Base-by-base conservation (phyloP, 37 sponge, comb jelly and placozoan species). In the Tethya wilhelma region DNA sequence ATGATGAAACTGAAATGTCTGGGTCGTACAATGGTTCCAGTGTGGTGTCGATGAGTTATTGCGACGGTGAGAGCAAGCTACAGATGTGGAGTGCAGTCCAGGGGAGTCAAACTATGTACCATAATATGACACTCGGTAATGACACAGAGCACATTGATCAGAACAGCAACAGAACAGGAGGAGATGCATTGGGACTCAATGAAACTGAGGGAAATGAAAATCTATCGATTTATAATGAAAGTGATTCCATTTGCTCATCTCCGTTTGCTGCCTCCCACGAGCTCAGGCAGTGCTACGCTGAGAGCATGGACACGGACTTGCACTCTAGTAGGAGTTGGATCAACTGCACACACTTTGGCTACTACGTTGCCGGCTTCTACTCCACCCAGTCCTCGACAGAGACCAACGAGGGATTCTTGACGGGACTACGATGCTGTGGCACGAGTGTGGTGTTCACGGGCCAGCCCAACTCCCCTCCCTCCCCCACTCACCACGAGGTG, bases 291-390 rank as follows among this genome's bases (percentile, higher is more conserved):
- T 80, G 80, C 80, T 80, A 69, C 42, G 30, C 31, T 38, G 29
- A 29, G 44, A 59, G 40, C 32, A 68, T 80, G 76, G 44, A 26
- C 3, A 8, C 58, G 19, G 38, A 17, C 8, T 1, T 31, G 22
- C 64, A n/a, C 32, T 63, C 41, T 8, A 7, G 19, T 44, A 25
- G 8, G 2, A 55, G 20, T 23, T 82, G 84, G 84, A 44, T 45
- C 38, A 40, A 38, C 17, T 83, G 84, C 40, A 33, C 23, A 8
- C 19, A 38, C 4, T 40, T 34, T 19, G 84, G 84, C 11, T 64
- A 83, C 31, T 83, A 74, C 45, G 59, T 67, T 5, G n/a, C 67
- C 23, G 84, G 84, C 0, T 64, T 83, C 33, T 74, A 83, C 55
- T 75, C 64, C 59, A 67, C 58, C 22, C 12, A 55, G 38, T 22